Percentiles rank a stretch among this genome's conserved stretches.
phyloP scores from a whole-genome alignment of 2,113 vertebrate species.

The Sturnira hondurensis region DNA sequence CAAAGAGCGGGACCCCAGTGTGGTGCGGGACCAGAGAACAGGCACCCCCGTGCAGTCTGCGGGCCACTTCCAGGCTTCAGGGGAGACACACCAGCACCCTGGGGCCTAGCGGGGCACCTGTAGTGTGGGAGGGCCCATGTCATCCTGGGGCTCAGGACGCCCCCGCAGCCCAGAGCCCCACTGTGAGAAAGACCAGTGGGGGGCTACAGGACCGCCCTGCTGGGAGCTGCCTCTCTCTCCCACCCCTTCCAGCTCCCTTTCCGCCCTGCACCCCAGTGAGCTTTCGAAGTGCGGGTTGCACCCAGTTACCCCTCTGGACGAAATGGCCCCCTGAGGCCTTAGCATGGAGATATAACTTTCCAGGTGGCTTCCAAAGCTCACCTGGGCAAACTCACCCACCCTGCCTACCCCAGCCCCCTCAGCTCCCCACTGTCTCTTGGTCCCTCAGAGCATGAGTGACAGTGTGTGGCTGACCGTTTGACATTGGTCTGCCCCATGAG shows the following conservation, averaged over 20 bases:
- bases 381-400: neutral
- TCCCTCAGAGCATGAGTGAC: neutral
- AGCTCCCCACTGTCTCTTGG: fast-evolving
- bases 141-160: neutral
- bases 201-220: neutral
- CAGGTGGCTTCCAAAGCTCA: neutral
- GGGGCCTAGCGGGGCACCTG: neutral
- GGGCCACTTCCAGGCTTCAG: neutral
- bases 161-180: neutral
- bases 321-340: neutral
- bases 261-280: neutral
- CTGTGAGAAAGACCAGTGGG: neutral
- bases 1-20: neutral
- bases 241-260: neutral
- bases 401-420: fast-evolving
- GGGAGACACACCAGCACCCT: neutral
- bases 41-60: neutral
- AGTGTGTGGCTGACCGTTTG: too few relatives aligned
- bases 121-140: neutral
- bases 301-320: neutral
- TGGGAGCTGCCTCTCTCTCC: neutral
- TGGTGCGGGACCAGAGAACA: fast-evolving
- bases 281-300: neutral
- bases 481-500: neutral
- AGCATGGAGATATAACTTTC: neutral